Base-by-base conservation (phyloP, 2,888 invertebrate genomes). In the Hydriomena furcata region DNA sequence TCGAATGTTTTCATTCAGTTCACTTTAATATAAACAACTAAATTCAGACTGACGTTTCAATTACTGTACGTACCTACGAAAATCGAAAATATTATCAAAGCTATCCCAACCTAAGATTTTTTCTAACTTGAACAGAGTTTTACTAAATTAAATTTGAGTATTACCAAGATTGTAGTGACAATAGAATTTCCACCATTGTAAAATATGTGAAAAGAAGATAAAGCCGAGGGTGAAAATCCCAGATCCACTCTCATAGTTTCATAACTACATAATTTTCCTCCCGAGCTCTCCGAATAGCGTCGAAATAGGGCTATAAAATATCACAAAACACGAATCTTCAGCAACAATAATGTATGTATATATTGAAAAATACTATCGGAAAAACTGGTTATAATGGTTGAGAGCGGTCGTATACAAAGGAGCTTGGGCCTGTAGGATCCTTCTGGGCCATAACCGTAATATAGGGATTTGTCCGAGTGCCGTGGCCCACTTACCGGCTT, bases 391-490 rank as follows among this genome's bases (percentile, higher is more conserved):
- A 68, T 72, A 73, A 71, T 62, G 63, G 65, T 61, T 63, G 60
- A 61, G 65, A 65, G 61, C 56, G 61, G 61, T 69, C 71, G 71
- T 73, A 75, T 74, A 77, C 71, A 76, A 75, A 76, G 63, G 65
- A 69, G 67, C 42, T 62, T 61, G 54, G 57, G 66, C 30, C 46
- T 32, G 55, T 25, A 68, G 65, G 65, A 66, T 69, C 63, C 58
- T 64, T 67, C 69, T 55, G 55, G 76, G 73, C 81, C 79, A 84
- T 87, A 82, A 82, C 77, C 76, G 77, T 80, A 82, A 81, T 79
- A 75, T 69, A 65, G 68, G 77, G 76, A 78, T 79, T 78, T 85
- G 80, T 80, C 75, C 66, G 72, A 73, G 73, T 80, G 68, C 71
- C 79, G 73, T 76, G 77, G 68, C 68, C 74, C 74, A 76, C 81